phyloP scores from a whole-genome alignment of 2,113 vertebrate genomes.

The Corythornis madagascariensis region DNA sequence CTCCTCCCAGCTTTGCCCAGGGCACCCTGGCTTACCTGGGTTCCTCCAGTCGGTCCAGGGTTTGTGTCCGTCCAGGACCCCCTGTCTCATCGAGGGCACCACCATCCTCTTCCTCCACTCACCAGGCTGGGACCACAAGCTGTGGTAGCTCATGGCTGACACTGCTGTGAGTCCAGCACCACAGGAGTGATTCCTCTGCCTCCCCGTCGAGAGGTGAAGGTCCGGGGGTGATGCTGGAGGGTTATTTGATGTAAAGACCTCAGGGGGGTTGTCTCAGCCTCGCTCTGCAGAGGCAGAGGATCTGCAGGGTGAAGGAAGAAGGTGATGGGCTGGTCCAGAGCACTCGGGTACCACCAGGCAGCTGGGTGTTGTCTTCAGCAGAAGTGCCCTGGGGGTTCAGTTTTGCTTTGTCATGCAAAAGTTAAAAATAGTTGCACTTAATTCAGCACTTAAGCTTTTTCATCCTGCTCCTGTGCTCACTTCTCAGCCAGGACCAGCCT shows the following conservation, averaged over 20 bases:
- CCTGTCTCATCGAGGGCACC: accelerated
- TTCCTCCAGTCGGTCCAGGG: neutral
- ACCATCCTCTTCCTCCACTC: neutral
- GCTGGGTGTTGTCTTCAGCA: accelerated
- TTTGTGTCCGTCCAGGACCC: neutral
- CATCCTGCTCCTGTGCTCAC: neutral
- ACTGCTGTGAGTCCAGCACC: neutral
- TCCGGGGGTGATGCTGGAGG: neutral
- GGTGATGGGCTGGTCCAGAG: neutral
- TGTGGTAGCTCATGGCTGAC: accelerated
- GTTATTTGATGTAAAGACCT: neutral
- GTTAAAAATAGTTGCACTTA: slow-evolving; percentile 23
- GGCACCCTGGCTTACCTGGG: neutral
- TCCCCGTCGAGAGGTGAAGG: neutral
- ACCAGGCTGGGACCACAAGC: accelerated
- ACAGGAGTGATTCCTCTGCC: accelerated
- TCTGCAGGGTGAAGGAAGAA: neutral
- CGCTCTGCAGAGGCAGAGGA: neutral
- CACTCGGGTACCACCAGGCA: neutral
- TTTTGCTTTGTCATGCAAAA: slow-evolving; percentile 11
- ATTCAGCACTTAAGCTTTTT: neutral
- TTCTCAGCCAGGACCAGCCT: neutral
- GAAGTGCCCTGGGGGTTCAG: neutral
- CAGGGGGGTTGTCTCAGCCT: accelerated
- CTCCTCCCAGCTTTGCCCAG: accelerated